Percentiles rank a stretch among this genome's conserved stretches.
These are phyloP conservation scores for Melipona bicolor DNA, from an alignment of 2,888 invertebrate genomes.

Conservation along the genomic window DNA sequence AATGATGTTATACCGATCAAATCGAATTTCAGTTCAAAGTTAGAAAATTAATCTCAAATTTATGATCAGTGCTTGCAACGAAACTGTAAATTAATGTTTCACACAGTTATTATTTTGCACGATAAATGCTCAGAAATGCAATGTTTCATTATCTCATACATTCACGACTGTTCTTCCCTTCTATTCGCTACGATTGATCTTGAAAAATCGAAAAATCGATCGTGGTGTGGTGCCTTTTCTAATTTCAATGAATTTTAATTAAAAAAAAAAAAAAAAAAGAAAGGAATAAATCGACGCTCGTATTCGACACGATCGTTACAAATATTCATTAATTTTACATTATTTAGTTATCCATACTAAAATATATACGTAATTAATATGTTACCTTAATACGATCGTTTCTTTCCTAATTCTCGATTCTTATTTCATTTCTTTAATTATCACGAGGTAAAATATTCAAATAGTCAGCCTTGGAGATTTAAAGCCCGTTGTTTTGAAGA, in stretches of 20 bases:
- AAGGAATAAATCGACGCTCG: conserved; percentile 21
- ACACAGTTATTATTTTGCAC: neutral
- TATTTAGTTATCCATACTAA: conserved; percentile 44
- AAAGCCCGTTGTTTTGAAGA: neutral
- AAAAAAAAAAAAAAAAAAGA: conserved; percentile 17
- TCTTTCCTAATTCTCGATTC: conserved; percentile 22
- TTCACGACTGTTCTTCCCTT: neutral
- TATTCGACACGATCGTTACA: conserved; percentile 26
- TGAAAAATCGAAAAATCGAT: neutral
- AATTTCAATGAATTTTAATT: neutral
- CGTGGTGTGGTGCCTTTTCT: neutral
- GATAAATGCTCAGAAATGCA: neutral
- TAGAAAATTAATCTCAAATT: conserved; percentile 3
- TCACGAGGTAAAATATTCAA: conserved; percentile 26
- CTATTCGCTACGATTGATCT: neutral
- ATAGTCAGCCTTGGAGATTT: conserved; percentile 12
- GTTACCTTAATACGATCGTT: conserved; percentile 19
- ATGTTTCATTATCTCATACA: conserved; percentile 17
- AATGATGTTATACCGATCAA: neutral
- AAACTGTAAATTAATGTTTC: neutral
- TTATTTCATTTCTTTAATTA: conserved; percentile 3
- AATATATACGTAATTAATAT: conserved; percentile 39
- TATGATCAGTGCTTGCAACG: neutral
- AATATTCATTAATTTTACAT: conserved; percentile 45
- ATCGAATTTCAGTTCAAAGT: neutral